phyloP scores from a whole-genome alignment of 2,797 vertebrate species.

The Discoglossus pictus region DNA sequence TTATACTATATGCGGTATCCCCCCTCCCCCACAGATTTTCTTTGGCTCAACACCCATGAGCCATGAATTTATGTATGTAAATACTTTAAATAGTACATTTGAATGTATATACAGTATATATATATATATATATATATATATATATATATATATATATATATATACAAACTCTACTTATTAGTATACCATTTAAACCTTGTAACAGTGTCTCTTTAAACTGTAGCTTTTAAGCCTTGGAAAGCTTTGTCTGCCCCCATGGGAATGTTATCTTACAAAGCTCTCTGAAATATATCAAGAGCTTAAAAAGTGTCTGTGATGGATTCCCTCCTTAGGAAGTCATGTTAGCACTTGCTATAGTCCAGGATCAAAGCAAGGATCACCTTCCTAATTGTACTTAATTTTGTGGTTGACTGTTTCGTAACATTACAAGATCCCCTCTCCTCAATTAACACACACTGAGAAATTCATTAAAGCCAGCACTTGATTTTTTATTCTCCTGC shows the following conservation, averaged over 20 bases:
- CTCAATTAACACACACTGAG: conserved; percentile 41
- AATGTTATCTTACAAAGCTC: conserved; percentile 3
- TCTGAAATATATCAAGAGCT: conserved; percentile 21
- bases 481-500: conserved; percentile 1
- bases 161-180: no score
- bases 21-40: no score
- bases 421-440: conserved; percentile 26
- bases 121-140: no score
- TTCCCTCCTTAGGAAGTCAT: conserved; percentile 7
- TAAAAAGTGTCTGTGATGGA: conserved; percentile 7
- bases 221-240: conserved; percentile 3
- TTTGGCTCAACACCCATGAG: no score
- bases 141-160: no score
- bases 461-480: conserved; percentile 37
- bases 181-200: no score
- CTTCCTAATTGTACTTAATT: conserved; percentile 43
- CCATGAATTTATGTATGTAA: no score
- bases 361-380: conserved; percentile 39
- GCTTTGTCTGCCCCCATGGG: not conserved
- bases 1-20: no score
- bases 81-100: no score
- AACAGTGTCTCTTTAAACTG: no score
- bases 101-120: no score
- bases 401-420: conserved; percentile 35
- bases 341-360: conserved; percentile 22